phyloP scores from a whole-genome alignment of 2,113 vertebrate species.

The Ibidorhyncha struthersii region DNA sequence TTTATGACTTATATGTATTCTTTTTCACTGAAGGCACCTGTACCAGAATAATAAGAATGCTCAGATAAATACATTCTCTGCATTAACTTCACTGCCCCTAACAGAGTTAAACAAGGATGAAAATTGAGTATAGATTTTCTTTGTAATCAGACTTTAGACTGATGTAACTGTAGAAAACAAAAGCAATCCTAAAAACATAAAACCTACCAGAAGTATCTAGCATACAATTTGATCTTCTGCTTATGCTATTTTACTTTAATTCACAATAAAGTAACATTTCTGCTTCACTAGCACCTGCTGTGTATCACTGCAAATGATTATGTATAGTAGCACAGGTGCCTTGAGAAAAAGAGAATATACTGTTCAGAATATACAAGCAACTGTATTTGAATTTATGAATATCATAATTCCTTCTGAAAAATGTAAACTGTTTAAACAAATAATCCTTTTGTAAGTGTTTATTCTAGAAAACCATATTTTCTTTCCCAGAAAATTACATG shows the following conservation, averaged over 20 bases:
- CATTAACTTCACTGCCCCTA: not conserved
- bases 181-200: not conserved
- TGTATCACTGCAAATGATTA: not conserved
- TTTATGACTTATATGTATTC: not conserved
- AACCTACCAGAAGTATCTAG: not conserved
- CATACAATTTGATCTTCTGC: not conserved
- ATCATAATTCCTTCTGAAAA: constrained; percentile 9
- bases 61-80: not conserved
- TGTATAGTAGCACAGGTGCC: not conserved
- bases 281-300: not conserved
- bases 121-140: not conserved
- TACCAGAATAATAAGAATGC: not conserved
- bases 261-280: not conserved
- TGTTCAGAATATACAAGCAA: not conserved
- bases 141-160: not conserved
- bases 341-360: not conserved
- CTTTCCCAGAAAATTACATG: not conserved
- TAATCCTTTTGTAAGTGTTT: not conserved
- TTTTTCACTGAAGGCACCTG: not conserved
- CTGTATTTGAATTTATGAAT: not conserved
- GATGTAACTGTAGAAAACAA: not conserved
- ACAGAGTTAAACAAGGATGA: not conserved
- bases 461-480: not conserved
- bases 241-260: not conserved
- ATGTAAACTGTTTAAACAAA: not conserved